These are phyloP conservation scores for Diplogasteroides magnus DNA, from an alignment of 1,140 invertebrate species.

Conservation along the genomic window DNA sequence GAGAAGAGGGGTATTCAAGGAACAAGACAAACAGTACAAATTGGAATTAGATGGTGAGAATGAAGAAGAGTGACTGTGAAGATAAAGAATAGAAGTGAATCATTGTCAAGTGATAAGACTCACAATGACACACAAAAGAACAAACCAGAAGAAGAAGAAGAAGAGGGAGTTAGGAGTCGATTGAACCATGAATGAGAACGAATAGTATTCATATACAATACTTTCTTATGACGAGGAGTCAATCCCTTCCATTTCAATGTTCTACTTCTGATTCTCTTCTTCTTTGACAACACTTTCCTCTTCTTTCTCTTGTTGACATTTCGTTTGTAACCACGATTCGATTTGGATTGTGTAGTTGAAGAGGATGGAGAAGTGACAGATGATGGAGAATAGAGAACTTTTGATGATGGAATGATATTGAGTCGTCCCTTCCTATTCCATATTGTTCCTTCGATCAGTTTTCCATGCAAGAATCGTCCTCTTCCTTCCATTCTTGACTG, in stretches of 20 bases:
- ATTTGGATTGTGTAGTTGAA: neutral
- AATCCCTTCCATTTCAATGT: neutral
- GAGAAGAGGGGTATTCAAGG: neutral
- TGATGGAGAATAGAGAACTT: neutral
- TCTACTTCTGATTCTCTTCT: neutral
- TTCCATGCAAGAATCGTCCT: neutral
- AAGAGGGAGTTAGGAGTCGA: neutral
- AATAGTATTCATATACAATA: neutral
- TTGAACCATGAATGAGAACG: neutral
- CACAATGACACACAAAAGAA: too few species aligned
- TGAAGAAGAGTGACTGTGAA: constrained; percentile 10
- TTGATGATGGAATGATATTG: neutral
- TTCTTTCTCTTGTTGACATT: neutral
- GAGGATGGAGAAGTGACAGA: neutral
- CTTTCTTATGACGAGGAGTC: neutral
- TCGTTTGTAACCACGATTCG: too few species aligned
- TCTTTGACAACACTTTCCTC: neutral
- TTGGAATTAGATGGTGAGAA: neutral
- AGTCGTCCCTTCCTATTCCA: neutral
- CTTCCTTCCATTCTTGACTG: neutral
- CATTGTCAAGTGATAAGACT: too few species aligned
- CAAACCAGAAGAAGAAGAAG: too few species aligned
- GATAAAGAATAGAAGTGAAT: too few species aligned
- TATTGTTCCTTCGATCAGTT: neutral
- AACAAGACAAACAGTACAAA: neutral